These are phyloP conservation scores for Nothobranchius kuhntae DNA, from an alignment of 2,113 vertebrate genomes.

Conservation along the genomic window DNA sequence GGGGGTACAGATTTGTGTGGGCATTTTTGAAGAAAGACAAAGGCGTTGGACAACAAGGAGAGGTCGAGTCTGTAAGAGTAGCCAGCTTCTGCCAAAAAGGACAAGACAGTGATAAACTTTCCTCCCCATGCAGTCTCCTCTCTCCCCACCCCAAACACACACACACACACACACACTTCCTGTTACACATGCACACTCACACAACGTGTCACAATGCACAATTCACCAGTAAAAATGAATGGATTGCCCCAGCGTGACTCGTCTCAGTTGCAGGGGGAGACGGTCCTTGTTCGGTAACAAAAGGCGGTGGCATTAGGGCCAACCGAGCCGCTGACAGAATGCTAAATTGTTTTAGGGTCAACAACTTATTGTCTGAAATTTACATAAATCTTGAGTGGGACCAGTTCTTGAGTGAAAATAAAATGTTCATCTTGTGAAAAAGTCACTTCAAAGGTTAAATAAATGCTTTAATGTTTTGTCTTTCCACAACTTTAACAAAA, in stretches of 20 bases:
- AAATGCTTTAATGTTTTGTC: neutral
- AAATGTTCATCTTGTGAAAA: neutral
- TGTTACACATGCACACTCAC: conserved; percentile 33
- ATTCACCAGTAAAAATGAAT: conserved; percentile 86
- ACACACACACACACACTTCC: conserved; percentile 36
- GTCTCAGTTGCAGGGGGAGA: conserved; percentile 80
- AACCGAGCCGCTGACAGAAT: conserved; percentile 81
- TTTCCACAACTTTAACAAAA: too few relatives aligned
- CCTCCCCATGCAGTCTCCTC: conserved; percentile 79
- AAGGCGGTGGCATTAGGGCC: conserved; percentile 78
- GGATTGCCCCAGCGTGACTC: conserved; percentile 84
- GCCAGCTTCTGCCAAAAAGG: conserved; percentile 82
- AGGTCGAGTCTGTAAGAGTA: conserved; percentile 78
- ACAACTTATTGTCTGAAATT: conserved; percentile 77
- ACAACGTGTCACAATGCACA: conserved; percentile 67
- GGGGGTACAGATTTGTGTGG: conserved; percentile 81
- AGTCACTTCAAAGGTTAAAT: conserved; percentile 5
- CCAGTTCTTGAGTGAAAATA: conserved; percentile 27
- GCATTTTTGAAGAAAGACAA: conserved; percentile 84
- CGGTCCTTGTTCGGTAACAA: conserved; percentile 79
- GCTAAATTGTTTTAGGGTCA: conserved; percentile 84
- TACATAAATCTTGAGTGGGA: conserved; percentile 42
- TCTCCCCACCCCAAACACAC: conserved; percentile 48
- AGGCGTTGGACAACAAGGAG: conserved; percentile 73
- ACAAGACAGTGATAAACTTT: conserved; percentile 91